Evolutionary conservation across 2,888 invertebrate species (phyloP), one percentile per base, ranked within the genome.

Genomic region (Tipula vernalis): DNA sequence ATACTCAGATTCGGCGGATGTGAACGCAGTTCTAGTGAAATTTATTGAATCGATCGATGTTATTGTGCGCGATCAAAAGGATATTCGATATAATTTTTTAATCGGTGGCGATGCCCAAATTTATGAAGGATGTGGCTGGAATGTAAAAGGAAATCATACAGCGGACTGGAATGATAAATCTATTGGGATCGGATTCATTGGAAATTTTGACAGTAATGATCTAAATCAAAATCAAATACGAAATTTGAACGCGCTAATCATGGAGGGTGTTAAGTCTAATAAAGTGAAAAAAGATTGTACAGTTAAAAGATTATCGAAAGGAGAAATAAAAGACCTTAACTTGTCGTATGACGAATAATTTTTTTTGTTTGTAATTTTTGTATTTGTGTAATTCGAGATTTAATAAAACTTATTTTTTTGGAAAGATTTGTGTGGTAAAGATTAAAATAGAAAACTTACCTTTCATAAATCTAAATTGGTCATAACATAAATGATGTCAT

Each of bases 11-110:
- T 71, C 71, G 71, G 3, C 8, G 4, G 71, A 71, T 10, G 71
- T 71, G 8, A 71, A 71, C 28, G 18, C 71, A 71, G 71, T 71
- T 10, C 28, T 71, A 12, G 71, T 71, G 10, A 71, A 71, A 71
- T 71, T 71, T 71, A 71, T 71, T 18, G 71, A 71, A 71, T 28
- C 71, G 3, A 18, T 28, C 3, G 71, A 71, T 28, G 10, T 71
- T 71, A 71, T 71, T 10, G 71, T 71, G 28, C 71, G 28, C 10
- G 10, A 71, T 0, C 71, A 71, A 28, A 71, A 28, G 86, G 96
- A 96, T 89, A 95, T 96, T 39, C 95, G 92, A 0, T 96, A 96
- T 90, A 97, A 96, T 90, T 97, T 96, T 89, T 90, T 97, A 10
- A 93, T 97, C 0, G 96, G 96, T 0, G 96, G 96, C 5, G 96